phyloP scores from a whole-genome alignment of 2,888 invertebrate genomes.

The Agrilus mali region DNA sequence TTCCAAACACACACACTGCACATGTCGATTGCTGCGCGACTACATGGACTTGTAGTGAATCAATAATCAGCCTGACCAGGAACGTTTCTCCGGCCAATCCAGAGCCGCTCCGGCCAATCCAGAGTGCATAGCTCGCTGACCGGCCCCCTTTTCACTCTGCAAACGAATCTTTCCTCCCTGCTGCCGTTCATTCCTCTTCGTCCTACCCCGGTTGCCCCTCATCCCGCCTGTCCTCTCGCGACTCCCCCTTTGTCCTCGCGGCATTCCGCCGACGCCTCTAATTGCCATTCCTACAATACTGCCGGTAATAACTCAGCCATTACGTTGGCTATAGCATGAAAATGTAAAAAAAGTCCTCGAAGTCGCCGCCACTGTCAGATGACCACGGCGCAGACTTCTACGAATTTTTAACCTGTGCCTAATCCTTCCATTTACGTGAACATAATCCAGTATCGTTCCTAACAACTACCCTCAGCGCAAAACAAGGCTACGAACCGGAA shows the following conservation, averaged over 20 bases:
- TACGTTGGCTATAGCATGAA: neutral
- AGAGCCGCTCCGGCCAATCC: slow-evolving; percentile 9
- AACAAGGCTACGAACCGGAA: too few species aligned
- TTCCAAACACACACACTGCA: too few species aligned
- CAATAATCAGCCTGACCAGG: slow-evolving; percentile 12
- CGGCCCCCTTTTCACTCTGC: neutral
- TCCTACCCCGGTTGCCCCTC: slow-evolving; percentile 2
- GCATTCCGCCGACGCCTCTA: slow-evolving; percentile 12
- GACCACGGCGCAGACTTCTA: too few species aligned
- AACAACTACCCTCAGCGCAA: too few species aligned
- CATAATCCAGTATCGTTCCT: too few species aligned
- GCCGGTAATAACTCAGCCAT: slow-evolving; percentile 1
- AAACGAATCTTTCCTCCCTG: too few species aligned
- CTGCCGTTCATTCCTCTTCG: slow-evolving; percentile 1
- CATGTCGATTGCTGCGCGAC: too few species aligned
- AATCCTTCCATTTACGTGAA: too few species aligned
- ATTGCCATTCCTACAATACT: slow-evolving; percentile 14
- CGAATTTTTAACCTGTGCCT: too few species aligned
- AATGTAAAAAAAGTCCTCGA: too few species aligned
- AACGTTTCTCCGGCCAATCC: slow-evolving; percentile 8
- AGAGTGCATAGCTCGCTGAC: slow-evolving; percentile 2
- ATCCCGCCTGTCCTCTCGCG: slow-evolving; percentile 8
- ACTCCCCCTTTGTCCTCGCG: slow-evolving; percentile 4
- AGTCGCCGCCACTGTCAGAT: too few species aligned
- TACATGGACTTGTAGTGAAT: slow-evolving; percentile 6